These are phyloP conservation scores for Aselliscus stoliczkanus DNA, from an alignment of 2,797 vertebrate species.

Conservation along the genomic window DNA sequence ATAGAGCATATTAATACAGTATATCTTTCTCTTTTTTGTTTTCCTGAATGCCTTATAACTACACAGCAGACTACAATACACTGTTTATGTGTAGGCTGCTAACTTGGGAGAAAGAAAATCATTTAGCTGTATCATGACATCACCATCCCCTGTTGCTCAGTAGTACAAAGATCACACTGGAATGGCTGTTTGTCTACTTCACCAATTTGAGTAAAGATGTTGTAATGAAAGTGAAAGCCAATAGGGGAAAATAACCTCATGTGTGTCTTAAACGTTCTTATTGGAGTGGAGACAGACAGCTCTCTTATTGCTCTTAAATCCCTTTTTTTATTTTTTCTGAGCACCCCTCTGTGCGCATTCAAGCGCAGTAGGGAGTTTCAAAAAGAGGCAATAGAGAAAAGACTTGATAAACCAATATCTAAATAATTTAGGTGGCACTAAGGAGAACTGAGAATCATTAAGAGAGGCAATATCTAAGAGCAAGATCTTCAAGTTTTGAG, in stretches of 20 bases:
- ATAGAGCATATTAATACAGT: not conserved
- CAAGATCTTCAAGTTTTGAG: not conserved
- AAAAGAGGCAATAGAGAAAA: conserved; percentile 57
- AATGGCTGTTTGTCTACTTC: conserved; percentile 49
- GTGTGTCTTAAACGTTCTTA: conserved; percentile 59
- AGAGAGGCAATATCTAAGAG: conserved; percentile 42
- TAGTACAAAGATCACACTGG: not conserved
- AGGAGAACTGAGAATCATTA: conserved; percentile 61
- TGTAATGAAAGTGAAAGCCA: conserved; percentile 57
- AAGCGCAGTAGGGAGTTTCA: conserved; percentile 53
- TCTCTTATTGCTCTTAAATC: conserved; percentile 65
- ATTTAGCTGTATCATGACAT: not conserved
- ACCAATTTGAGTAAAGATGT: conserved; percentile 38
- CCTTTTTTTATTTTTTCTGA: conserved; percentile 46
- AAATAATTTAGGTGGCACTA: conserved; percentile 70
- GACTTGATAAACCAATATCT: conserved; percentile 69
- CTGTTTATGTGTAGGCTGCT: not conserved
- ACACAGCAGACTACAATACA: not conserved
- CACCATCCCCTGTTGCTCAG: not conserved
- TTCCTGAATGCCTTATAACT: not conserved
- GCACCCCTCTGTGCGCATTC: conserved; percentile 62
- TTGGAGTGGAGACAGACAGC: conserved; percentile 26
- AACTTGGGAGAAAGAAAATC: not conserved
- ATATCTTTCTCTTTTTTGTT: not conserved
- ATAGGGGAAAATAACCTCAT: not conserved